Conservation (phyloP, 1,140 invertebrate species). For the Zaprionus africanus region DNA sequence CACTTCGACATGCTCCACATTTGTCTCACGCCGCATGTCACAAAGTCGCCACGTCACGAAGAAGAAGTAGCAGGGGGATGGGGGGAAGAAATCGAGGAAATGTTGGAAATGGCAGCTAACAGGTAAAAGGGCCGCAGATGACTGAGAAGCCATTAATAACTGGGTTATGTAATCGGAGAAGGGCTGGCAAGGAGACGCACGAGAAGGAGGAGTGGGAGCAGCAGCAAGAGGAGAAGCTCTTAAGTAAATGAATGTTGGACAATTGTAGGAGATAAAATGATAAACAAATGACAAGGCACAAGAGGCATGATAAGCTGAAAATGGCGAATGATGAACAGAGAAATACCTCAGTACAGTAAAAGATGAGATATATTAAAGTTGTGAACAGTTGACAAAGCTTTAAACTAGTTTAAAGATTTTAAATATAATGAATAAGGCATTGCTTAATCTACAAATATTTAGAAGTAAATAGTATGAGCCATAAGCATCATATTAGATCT, state of each 20-base stretch:
- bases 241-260: slow-evolving; percentile 48
- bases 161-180: slow-evolving; percentile 77
- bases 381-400: neutral
- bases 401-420: neutral
- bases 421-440: no score
- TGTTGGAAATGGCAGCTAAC: slow-evolving; percentile 24
- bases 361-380: neutral
- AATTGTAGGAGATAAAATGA: slow-evolving; percentile 29
- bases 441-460: no score
- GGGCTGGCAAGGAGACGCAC: slow-evolving; percentile 32
- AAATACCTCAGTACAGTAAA: neutral
- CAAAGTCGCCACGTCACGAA: slow-evolving; percentile 73
- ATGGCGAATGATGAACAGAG: neutral
- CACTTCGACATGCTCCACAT: slow-evolving; percentile 59
- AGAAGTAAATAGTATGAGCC: neutral
- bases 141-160: slow-evolving; percentile 76
- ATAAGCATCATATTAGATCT: neutral
- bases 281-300: slow-evolving; percentile 18
- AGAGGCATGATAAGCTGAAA: neutral
- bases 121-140: slow-evolving; percentile 42
- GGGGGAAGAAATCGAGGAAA: neutral
- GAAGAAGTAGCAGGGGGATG: neutral
- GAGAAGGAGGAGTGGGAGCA: neutral
- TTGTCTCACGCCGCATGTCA: slow-evolving; percentile 69
- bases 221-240: slow-evolving; percentile 28